phyloP scores from a whole-genome alignment of 2,113 vertebrate genomes.

The Crotalus tigris region DNA sequence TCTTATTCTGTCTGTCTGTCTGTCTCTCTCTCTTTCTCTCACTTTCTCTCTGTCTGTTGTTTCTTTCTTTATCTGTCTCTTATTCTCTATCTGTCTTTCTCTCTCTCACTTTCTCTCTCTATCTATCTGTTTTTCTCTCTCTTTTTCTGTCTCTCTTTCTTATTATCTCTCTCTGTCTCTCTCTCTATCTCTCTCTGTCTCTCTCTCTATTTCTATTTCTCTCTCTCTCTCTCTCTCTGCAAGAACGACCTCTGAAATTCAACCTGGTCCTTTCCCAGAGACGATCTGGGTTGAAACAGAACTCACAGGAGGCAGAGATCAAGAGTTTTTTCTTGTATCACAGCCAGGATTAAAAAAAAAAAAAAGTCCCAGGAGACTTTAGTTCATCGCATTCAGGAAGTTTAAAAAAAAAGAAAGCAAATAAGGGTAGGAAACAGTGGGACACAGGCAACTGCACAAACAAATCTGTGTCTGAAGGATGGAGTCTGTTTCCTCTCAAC shows the following conservation, averaged over 20 bases:
- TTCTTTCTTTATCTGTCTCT: too few species aligned
- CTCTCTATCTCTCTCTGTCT: accelerated
- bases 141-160: too few species aligned
- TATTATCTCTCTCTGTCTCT: too few species aligned
- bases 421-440: slow-evolving; percentile 47
- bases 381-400: neutral
- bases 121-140: accelerated
- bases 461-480: slow-evolving; percentile 24
- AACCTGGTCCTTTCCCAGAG: neutral
- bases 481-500: neutral
- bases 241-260: neutral
- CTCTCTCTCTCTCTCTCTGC: accelerated
- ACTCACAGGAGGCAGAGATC: neutral
- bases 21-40: too few species aligned
- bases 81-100: too few species aligned
- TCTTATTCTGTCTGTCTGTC: too few species aligned
- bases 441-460: slow-evolving; percentile 58
- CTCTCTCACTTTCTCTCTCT: accelerated
- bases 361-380: neutral
- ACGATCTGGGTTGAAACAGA: neutral
- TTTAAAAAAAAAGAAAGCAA: neutral
- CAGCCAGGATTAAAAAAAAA: neutral
- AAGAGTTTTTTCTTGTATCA: neutral
- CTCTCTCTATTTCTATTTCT: accelerated
- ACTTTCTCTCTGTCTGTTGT: too few species aligned